Evolutionary conservation across 2,888 invertebrate species (phyloP).

Genomic region (Sepioteuthis lessoniana): DNA sequence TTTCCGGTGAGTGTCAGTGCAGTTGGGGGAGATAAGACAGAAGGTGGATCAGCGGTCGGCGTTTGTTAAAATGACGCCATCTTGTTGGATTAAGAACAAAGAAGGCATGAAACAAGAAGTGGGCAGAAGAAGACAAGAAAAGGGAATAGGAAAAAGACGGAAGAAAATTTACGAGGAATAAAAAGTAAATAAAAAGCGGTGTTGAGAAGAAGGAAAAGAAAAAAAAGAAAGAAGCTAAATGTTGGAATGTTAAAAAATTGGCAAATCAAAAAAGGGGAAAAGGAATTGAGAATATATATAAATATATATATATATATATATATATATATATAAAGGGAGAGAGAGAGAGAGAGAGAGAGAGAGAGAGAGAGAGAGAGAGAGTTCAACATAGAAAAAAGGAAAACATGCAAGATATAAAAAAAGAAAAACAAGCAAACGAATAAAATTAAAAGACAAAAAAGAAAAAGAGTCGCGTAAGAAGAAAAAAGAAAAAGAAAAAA

Average conservation of each 20-base stretch:
- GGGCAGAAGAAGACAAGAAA: no score
- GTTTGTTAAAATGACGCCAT: background rate
- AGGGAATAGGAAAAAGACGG: background rate
- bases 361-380: background rate
- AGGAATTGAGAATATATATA: no score
- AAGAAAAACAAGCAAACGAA: background rate
- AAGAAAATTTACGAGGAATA: background rate
- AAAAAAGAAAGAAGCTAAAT: no score
- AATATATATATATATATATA: no score
- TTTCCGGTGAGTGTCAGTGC: background rate
- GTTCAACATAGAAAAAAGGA: background rate
- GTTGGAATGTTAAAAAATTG: no score
- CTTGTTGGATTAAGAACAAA: background rate
- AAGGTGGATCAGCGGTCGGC: background rate
- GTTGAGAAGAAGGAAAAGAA: background rate
- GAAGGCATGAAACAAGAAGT: background rate
- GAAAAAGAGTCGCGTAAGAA: no score
- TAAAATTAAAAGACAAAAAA: no score
- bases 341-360: background rate
- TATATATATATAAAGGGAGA: no score
- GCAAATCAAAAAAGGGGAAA: no score
- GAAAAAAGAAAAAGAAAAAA: no score
- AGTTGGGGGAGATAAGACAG: background rate
- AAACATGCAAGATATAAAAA: background rate
- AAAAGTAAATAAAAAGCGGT: background rate